Evolutionary conservation across 2,797 vertebrate species (phyloP).

Genomic region (Crocodylus rhombifer): DNA sequence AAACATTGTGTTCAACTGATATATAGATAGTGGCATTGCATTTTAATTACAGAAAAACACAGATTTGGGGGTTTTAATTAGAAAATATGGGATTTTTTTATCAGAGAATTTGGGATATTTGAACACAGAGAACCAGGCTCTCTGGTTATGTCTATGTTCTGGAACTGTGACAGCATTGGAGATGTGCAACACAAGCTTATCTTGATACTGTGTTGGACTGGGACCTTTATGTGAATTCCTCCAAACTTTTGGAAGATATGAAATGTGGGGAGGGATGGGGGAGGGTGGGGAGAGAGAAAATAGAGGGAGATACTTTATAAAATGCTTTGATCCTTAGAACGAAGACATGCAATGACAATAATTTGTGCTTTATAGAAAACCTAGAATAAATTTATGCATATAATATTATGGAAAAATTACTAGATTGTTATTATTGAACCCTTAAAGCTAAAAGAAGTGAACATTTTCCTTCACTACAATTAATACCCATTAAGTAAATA

Average conservation of each 20-base stretch:
- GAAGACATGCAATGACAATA: no score
- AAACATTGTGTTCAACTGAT: no score
- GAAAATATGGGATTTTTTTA: no score
- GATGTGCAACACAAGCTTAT: not conserved
- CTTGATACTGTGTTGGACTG: not conserved
- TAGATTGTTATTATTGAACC: not conserved
- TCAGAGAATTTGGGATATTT: no score
- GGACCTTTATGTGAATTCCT: not conserved
- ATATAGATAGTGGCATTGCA: no score
- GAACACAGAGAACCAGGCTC: not conserved
- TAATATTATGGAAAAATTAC: not conserved
- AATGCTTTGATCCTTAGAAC: no score
- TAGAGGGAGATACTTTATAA: not conserved
- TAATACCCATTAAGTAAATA: not conserved
- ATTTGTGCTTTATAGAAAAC: not conserved
- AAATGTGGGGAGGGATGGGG: not conserved
- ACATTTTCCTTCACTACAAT: not conserved
- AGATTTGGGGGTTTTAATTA: no score
- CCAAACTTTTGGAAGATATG: not conserved
- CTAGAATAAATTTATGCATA: not conserved
- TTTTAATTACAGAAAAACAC: no score
- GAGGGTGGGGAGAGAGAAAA: no score
- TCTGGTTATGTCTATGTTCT: accelerated
- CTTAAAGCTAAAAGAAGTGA: not conserved
- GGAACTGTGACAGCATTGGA: not conserved